Percentiles rank a stretch among this genome's conserved stretches.
phyloP scores from a whole-genome alignment of 1,140 invertebrate species.

The Drosophila busckii region DNA sequence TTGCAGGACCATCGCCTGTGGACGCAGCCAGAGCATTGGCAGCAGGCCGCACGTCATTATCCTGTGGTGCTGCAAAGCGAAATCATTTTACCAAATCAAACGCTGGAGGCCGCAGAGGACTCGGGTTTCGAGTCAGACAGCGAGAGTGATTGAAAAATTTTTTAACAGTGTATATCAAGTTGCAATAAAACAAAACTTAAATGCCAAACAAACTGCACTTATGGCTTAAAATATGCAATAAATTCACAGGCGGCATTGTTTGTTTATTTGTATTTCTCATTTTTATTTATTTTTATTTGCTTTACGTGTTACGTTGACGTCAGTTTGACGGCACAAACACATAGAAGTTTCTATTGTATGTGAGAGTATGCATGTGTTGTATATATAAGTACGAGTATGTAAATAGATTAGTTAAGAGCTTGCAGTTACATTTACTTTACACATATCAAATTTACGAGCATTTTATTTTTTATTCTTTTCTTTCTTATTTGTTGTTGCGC shows the following conservation, averaged over 20 bases:
- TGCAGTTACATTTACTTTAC: conserved; percentile 69
- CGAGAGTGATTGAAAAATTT: conserved; percentile 26
- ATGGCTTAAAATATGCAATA: too few relatives aligned
- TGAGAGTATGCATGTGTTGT: conserved; percentile 14
- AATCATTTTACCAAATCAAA: not conserved
- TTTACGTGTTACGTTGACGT: too few relatives aligned
- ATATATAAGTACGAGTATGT: conserved; percentile 21
- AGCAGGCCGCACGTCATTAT: not conserved
- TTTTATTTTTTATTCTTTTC: too few relatives aligned
- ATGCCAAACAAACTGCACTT: too few relatives aligned
- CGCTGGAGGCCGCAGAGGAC: conserved; percentile 23
- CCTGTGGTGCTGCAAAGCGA: not conserved
- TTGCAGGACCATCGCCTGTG: not conserved
- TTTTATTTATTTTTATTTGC: too few relatives aligned
- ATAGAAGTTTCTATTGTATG: not conserved
- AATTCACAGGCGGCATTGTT: too few relatives aligned
- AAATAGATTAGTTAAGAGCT: conserved; percentile 47
- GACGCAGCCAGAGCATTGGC: too few relatives aligned
- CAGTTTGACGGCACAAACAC: too few relatives aligned
- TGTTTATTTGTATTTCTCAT: too few relatives aligned
- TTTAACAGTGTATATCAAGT: conserved; percentile 8
- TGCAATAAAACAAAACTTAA: too few relatives aligned
- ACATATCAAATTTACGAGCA: conserved; percentile 40
- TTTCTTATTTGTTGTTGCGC: conserved; percentile 51
- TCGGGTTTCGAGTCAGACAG: conserved; percentile 57